These are phyloP conservation scores for Dysmachus trigonus DNA, from an alignment of 2,888 invertebrate species.

Conservation along the genomic window DNA sequence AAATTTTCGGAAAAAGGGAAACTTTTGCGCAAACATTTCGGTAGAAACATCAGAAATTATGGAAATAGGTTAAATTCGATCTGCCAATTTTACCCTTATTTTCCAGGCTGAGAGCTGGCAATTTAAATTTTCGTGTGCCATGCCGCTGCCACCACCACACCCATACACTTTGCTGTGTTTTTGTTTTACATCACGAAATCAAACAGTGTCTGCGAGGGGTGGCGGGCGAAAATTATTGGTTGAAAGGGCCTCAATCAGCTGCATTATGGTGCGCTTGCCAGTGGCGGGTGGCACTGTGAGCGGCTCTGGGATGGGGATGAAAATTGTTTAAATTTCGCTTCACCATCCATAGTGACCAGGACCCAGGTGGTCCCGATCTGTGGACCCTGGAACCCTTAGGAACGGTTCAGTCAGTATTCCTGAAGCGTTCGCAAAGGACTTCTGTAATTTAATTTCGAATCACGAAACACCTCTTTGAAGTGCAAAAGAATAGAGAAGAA, in stretches of 20 bases:
- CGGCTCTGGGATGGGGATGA: background rate
- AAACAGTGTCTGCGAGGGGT: background rate
- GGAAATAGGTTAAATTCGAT: conserved; percentile 10
- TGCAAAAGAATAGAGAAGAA: conserved; percentile 27
- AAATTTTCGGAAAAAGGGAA: background rate
- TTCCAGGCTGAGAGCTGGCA: background rate
- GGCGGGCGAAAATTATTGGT: background rate
- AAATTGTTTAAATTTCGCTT: background rate
- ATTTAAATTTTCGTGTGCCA: background rate
- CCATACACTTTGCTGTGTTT: background rate
- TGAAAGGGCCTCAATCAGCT: conserved; percentile 13
- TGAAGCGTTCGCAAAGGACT: conserved; percentile 7
- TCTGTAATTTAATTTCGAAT: conserved; percentile 38
- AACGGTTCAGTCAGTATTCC: background rate
- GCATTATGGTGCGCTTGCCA: background rate
- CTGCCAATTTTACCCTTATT: conserved; percentile 22
- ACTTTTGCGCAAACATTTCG: background rate
- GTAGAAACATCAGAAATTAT: conserved; percentile 8
- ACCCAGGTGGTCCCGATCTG: background rate
- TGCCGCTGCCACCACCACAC: background rate
- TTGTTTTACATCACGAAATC: conserved; percentile 2
- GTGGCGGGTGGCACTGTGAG: background rate
- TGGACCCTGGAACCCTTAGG: background rate
- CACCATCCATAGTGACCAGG: background rate
- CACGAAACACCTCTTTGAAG: conserved; percentile 35